phyloP scores from a whole-genome alignment of 2,888 invertebrate species.

The Meteorus cinctellus region DNA sequence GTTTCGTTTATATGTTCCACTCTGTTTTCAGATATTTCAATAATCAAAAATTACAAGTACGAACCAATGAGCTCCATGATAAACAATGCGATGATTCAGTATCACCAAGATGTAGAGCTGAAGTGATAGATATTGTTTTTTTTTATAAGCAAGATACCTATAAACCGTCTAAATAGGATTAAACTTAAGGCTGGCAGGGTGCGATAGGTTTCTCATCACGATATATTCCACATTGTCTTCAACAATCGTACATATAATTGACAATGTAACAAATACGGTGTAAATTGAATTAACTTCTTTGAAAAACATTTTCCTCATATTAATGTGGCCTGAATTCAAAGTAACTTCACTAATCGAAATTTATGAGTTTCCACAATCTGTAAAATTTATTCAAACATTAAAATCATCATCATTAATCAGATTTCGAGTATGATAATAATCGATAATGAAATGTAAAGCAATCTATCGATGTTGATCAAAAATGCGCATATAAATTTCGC shows the following conservation, averaged over 20 bases:
- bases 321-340: background rate
- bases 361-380: no score
- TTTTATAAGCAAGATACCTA: conserved; percentile 64
- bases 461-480: background rate
- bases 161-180: conserved; percentile 69
- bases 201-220: conserved; percentile 57
- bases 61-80: conserved; percentile 31
- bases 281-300: background rate
- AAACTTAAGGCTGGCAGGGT: conserved; percentile 61
- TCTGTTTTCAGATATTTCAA: background rate
- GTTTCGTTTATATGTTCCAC: background rate
- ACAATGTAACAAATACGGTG: background rate
- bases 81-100: conserved; percentile 52
- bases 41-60: background rate
- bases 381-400: no score
- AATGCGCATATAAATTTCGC: background rate
- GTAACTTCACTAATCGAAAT: background rate
- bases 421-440: no score
- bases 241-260: conserved; percentile 1
- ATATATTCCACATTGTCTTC: background rate
- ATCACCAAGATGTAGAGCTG: background rate
- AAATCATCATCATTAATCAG: no score
- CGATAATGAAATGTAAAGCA: no score
- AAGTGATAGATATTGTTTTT: conserved; percentile 55
- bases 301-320: background rate